Conservation (phyloP, 2,113 vertebrate genomes). For the Leptocoma aspasia region DNA sequence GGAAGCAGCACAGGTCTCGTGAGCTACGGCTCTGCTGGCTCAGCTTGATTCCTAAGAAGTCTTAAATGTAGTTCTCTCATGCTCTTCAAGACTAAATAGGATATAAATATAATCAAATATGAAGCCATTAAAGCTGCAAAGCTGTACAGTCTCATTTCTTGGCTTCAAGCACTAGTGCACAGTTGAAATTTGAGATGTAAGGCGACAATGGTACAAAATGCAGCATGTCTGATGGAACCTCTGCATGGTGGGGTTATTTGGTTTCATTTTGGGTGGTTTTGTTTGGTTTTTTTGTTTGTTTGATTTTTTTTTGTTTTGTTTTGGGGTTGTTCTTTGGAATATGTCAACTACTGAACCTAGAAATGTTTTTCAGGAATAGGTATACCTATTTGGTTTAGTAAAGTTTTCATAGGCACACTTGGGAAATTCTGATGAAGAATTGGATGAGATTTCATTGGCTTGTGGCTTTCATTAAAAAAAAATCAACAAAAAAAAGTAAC, state of each 20-base stretch:
- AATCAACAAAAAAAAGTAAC: rapidly evolving
- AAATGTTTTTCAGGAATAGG: background rate
- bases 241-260: background rate
- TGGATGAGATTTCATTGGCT: background rate
- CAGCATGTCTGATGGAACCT: background rate
- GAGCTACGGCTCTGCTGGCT: background rate
- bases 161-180: background rate
- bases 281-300: too few relatives aligned
- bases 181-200: background rate
- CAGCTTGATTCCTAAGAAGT: background rate
- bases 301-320: background rate
- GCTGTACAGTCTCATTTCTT: background rate
- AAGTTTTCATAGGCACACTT: background rate
- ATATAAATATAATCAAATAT: background rate
- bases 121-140: background rate
- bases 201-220: background rate
- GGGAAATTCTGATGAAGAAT: background rate
- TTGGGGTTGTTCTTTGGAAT: background rate
- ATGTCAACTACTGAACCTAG: background rate
- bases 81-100: background rate
- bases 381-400: background rate
- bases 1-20: background rate
- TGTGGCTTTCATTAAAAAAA: background rate
- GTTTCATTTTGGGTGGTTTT: background rate
- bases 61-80: background rate